phyloP scores from a whole-genome alignment of 2,888 invertebrate genomes.

The Eilema sororculum region DNA sequence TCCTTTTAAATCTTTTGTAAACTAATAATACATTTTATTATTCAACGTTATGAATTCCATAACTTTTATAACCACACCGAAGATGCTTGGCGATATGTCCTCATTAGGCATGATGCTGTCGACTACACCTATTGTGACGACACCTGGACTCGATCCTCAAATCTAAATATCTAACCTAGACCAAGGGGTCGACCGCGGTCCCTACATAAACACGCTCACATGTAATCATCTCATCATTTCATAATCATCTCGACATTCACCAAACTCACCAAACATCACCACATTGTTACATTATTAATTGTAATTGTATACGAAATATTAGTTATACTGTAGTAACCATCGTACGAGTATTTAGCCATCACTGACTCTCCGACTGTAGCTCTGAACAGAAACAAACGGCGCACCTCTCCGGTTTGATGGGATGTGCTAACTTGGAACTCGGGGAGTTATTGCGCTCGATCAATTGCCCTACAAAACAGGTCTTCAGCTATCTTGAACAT shows the following conservation, averaged over 20 bases:
- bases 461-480: neutral
- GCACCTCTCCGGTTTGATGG: neutral
- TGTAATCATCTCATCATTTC: constrained; percentile 9
- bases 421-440: neutral
- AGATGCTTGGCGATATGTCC: neutral
- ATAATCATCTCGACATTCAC: too few relatives aligned
- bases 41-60: neutral
- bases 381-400: neutral
- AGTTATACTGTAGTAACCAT: neutral
- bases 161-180: constrained; percentile 7
- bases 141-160: constrained; percentile 6
- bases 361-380: neutral
- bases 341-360: neutral
- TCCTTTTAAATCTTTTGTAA: too few relatives aligned
- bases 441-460: neutral
- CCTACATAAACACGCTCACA: neutral
- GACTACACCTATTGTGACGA: neutral
- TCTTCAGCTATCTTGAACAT: neutral
- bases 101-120: constrained; percentile 18
- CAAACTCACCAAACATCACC: constrained; percentile 1
- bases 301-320: neutral
- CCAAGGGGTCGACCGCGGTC: neutral
- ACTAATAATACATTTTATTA: neutral
- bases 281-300: neutral
- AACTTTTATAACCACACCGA: too few relatives aligned